Conservation (phyloP, 2,888 invertebrate species). For the Artemia sp. region DNA sequence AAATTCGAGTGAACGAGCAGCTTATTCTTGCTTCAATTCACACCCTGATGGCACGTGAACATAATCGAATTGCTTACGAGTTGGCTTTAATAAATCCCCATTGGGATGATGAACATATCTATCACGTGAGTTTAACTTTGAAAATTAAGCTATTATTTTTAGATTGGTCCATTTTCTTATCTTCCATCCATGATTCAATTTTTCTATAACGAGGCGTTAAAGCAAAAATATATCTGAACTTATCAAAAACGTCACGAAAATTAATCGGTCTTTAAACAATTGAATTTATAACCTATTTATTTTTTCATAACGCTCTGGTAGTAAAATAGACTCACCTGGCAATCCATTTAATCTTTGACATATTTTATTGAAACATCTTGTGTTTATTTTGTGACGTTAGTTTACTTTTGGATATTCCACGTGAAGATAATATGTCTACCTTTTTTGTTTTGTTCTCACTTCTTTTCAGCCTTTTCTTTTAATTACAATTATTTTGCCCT, state of each 20-base stretch:
- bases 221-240: too few species aligned
- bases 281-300: background rate
- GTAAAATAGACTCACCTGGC: too few species aligned
- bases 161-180: background rate
- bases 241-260: too few species aligned
- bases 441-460: too few species aligned
- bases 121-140: slow-evolving; percentile 42
- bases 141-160: background rate
- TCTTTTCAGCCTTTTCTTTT: too few species aligned
- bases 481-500: too few species aligned
- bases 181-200: background rate
- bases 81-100: slow-evolving; percentile 66
- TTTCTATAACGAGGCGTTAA: background rate
- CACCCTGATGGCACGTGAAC: slow-evolving; percentile 73
- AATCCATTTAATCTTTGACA: too few species aligned
- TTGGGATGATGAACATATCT: slow-evolving; percentile 82
- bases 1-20: slow-evolving; percentile 81
- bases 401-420: too few species aligned
- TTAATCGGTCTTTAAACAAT: background rate
- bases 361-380: too few species aligned
- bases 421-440: too few species aligned
- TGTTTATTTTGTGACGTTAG: too few species aligned
- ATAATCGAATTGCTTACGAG: slow-evolving; percentile 62
- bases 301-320: background rate
- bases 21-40: slow-evolving; percentile 77